Evolutionary conservation across 2,888 invertebrate genomes (phyloP).

Genomic region (Asteroscopus sphinx): DNA sequence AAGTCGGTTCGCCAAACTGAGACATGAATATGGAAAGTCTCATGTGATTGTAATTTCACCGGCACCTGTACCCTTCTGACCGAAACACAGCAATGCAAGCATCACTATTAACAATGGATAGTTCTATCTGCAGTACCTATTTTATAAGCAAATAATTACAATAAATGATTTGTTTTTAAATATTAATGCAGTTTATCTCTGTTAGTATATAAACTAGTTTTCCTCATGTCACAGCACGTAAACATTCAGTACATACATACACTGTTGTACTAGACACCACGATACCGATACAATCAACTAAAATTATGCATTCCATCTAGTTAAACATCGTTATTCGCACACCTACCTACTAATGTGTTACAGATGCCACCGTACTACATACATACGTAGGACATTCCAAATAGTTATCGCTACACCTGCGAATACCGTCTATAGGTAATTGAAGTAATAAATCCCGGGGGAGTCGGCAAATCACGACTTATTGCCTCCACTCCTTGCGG

Average conservation of each 20-base stretch:
- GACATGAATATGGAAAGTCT: no score
- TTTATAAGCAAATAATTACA: no score
- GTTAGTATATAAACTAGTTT: constrained; percentile 10
- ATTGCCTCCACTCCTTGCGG: constrained; percentile 66
- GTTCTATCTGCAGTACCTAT: no score
- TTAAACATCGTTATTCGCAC: constrained; percentile 50
- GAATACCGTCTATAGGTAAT: constrained; percentile 61
- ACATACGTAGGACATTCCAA: constrained; percentile 46
- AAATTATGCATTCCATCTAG: constrained; percentile 55
- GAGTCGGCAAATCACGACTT: constrained; percentile 70
- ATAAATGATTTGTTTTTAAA: no score
- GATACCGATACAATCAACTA: constrained; percentile 51
- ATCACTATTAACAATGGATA: no score
- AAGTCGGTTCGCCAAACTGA: no score
- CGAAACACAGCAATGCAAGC: no score
- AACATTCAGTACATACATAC: constrained; percentile 22
- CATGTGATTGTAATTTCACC: no score
- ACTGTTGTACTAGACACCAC: constrained; percentile 39
- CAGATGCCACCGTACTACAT: constrained; percentile 36
- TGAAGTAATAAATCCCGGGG: constrained; percentile 71
- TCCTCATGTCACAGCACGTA: constrained; percentile 22
- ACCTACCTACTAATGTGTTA: constrained; percentile 33
- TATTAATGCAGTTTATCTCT: no score
- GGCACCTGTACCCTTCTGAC: no score
- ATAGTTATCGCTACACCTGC: constrained; percentile 55